Base-by-base conservation (phyloP, 2,888 invertebrate species). In the Phortica okadai region DNA sequence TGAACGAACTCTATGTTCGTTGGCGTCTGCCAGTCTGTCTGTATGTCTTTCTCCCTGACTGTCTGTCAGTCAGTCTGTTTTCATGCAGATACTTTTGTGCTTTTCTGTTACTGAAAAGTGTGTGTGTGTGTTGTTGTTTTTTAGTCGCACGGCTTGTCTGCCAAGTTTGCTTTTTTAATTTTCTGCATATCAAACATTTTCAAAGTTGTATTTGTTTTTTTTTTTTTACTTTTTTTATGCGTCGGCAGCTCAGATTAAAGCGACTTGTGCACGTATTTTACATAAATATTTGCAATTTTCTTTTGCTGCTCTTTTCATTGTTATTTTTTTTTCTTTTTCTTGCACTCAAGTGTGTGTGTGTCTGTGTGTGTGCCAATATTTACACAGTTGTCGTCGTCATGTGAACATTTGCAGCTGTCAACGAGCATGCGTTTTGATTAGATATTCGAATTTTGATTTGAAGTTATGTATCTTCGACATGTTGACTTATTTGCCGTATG, bases 131-230 rank as follows among this genome's bases (percentile, higher is more conserved):
- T 45, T 64, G 62, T 69, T 66, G 58, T 76, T 54, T 72, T 54
- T 72, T 67, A 72, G 69, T 64, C 21, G 64, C 73, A 56, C 74
- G 14, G 58, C 73, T 56, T 70, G 82, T 78, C 79, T 80, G 76
- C 70, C 79, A 85, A 85, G 84, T 87, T 85, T 85, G 79, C 78
- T 78, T 78, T 85, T 87, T 85, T 84, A 85, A 87, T 85, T 87
- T 85, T 82, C 84, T 83, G 83, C 84, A 82, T 85, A 81, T 82
- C 81, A 81, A 82, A 74, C 84, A 85, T 82, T 83, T 80, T 21
- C 73, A 80, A 80, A 88, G 76, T 82, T 76, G 25, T 66, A 73
- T 76, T 4, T 33, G 4, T 33, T 25, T 7, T 62, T 8, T 25
- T 25, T 62, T 25, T 25, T 62, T 16, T 62, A 25, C 14, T n/a